Conservation (phyloP, 2,113 vertebrate genomes). For the Turdus rufiventris region DNA sequence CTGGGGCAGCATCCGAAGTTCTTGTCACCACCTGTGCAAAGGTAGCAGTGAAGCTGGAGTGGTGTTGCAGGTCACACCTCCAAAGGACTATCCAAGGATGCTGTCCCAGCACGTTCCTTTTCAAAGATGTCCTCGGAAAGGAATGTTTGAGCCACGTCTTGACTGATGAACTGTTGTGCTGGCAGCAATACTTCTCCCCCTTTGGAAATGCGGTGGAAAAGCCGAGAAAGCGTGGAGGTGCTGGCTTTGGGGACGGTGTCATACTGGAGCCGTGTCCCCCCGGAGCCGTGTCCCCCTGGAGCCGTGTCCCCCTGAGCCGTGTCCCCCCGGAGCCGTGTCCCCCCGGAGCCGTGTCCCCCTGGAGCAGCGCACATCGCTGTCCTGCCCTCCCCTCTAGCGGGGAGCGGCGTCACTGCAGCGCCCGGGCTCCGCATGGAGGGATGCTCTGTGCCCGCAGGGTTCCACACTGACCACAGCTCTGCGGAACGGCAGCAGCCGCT, state of each 20-base stretch:
- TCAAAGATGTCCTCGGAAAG: neutral
- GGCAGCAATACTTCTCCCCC: neutral
- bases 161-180: neutral
- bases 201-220: neutral
- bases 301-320: no score
- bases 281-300: no score
- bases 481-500: neutral
- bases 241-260: no score
- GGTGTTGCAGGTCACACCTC: neutral
- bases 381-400: slow-evolving; percentile 65
- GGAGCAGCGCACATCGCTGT: neutral
- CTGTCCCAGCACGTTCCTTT: neutral
- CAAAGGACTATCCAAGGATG: neutral
- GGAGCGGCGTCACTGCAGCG: neutral
- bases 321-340: neutral
- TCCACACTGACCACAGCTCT: accelerated
- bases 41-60: neutral
- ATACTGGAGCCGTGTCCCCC: neutral
- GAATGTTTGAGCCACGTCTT: neutral
- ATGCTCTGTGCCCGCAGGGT: neutral
- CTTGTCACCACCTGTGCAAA: accelerated
- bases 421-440: accelerated
- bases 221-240: neutral
- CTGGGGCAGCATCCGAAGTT: neutral
- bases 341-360: neutral